These are phyloP conservation scores for Aphelenchoides avenae DNA, from an alignment of 1,140 invertebrate genomes.

Conservation along the genomic window DNA sequence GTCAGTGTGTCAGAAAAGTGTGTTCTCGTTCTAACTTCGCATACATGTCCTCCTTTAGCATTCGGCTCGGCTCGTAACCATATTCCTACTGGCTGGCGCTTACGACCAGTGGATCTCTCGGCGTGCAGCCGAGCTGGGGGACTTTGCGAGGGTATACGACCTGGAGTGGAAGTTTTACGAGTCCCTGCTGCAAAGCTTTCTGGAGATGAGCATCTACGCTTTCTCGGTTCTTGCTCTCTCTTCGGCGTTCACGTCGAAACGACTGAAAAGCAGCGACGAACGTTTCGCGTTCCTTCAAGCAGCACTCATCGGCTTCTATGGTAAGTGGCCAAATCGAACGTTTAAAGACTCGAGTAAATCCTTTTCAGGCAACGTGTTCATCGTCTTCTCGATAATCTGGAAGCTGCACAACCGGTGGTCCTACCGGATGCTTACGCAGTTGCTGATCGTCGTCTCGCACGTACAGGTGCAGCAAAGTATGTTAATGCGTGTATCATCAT, in stretches of 20 bases:
- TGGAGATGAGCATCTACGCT: conserved; percentile 39
- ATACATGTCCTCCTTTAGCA: conserved; percentile 19
- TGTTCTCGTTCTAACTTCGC: background rate
- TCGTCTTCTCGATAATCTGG: conserved; percentile 55
- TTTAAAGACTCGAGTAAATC: conserved; percentile 3
- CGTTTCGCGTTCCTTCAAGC: background rate
- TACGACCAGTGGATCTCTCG: conserved; percentile 55
- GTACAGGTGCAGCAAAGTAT: conserved; percentile 52
- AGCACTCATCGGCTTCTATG: conserved; percentile 50
- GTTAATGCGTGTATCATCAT: background rate
- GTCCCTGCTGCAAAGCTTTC: conserved; percentile 39
- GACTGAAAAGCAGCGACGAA: background rate
- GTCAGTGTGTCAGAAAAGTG: background rate
- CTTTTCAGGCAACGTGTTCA: conserved; percentile 50
- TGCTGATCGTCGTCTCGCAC: conserved; percentile 56
- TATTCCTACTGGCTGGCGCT: conserved; percentile 52
- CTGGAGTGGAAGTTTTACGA: conserved; percentile 56
- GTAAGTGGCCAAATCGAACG: conserved; percentile 18
- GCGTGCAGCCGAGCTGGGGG: background rate
- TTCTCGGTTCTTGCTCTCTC: conserved; percentile 8
- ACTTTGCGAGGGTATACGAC: conserved; percentile 36
- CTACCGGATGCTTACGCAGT: conserved; percentile 41
- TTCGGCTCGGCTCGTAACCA: conserved; percentile 39
- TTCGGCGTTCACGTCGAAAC: conserved; percentile 2
- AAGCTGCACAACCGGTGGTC: conserved; percentile 38